These are phyloP conservation scores for Caracal caracal DNA, from an alignment of 2,113 vertebrate genomes.

Conservation along the genomic window DNA sequence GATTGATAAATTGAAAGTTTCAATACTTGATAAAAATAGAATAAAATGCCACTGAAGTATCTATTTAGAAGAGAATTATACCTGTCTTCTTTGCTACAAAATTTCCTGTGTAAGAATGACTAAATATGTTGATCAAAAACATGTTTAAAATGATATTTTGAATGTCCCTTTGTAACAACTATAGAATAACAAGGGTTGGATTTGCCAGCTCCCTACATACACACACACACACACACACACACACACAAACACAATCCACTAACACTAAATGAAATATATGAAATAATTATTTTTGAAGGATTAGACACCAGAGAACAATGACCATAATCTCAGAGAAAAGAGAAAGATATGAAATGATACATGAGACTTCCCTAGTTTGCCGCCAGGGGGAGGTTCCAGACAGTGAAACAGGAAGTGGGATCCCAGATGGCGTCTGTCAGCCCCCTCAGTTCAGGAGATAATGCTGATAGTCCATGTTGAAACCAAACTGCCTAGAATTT, in stretches of 20 bases:
- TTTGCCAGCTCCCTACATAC: background rate
- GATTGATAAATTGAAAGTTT: background rate
- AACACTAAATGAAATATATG: background rate
- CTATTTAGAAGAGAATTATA: background rate
- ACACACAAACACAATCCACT: background rate
- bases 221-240: background rate
- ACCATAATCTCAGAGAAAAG: background rate
- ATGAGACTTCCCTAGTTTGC: background rate
- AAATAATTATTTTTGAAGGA: background rate
- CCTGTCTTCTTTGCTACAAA: background rate
- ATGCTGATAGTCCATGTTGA: background rate
- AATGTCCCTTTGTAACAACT: background rate
- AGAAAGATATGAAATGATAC: background rate
- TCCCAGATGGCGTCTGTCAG: background rate
- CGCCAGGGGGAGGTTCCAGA: background rate
- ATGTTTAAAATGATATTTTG: background rate
- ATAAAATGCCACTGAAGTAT: background rate
- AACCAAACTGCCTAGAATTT: background rate
- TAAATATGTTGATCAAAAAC: background rate
- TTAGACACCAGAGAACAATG: background rate
- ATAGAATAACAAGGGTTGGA: background rate
- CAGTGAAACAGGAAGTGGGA: background rate
- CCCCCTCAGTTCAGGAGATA: background rate
- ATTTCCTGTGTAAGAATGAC: background rate
- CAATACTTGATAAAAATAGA: background rate